Percentiles rank a stretch among this genome's conserved stretches.
phyloP scores from a whole-genome alignment of 2,797 vertebrate species.

The Centroberyx gerrardi region DNA sequence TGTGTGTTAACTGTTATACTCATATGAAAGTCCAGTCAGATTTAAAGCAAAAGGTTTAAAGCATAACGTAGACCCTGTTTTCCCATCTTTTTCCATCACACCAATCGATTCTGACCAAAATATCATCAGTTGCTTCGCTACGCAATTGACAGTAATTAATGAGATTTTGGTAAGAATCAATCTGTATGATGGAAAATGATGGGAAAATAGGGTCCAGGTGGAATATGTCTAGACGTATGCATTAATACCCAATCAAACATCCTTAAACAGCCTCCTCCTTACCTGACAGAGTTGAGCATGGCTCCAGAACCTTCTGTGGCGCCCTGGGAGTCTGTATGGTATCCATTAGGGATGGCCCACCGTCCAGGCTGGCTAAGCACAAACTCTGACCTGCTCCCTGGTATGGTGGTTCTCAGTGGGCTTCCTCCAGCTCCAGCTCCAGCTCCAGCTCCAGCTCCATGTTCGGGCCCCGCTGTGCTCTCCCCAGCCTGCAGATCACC shows the following conservation, averaged over 20 bases:
- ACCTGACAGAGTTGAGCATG: conserved; percentile 94
- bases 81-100: too few relatives aligned
- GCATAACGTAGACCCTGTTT: too few relatives aligned
- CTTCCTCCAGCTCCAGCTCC: conserved; percentile 85
- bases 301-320: conserved; percentile 83
- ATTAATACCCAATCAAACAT: neutral
- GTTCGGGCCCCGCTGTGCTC: conserved; percentile 51
- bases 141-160: too few relatives aligned
- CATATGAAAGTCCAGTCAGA: neutral
- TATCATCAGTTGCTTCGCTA: too few relatives aligned
- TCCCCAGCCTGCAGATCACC: conserved; percentile 73
- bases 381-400: conserved; percentile 95
- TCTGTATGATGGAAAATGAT: too few relatives aligned
- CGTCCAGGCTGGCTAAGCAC: conserved; percentile 91
- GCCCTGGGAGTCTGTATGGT: conserved; percentile 85
- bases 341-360: conserved; percentile 92
- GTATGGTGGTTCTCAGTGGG: conserved; percentile 92
- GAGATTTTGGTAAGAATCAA: too few relatives aligned
- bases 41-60: neutral
- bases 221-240: too few relatives aligned
- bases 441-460: conserved; percentile 40
- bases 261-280: conserved; percentile 54
- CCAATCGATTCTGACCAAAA: too few relatives aligned
- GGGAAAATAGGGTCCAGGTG: too few relatives aligned
- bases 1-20: too few relatives aligned